phyloP scores from a whole-genome alignment of 2,113 vertebrate species.

The Alaudala cheleensis region DNA sequence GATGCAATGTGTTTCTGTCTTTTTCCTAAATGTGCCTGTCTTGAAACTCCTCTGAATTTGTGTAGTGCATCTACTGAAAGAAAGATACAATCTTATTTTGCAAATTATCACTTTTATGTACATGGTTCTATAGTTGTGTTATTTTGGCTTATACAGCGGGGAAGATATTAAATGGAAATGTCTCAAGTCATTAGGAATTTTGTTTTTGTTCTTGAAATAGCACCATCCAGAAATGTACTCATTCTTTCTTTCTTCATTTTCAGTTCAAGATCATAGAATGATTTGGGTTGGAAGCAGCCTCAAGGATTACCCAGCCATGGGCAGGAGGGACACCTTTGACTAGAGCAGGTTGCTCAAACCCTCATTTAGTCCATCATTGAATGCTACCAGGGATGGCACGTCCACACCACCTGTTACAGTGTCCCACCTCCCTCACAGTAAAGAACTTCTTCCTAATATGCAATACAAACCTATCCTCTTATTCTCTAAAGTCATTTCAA shows the following conservation, averaged over 20 bases:
- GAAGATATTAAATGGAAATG: not conserved
- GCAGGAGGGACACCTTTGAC: not conserved
- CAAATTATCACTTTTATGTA: not conserved
- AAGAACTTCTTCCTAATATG: not conserved
- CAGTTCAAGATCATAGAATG: not conserved
- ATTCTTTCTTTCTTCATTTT: not conserved
- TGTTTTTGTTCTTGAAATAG: not conserved
- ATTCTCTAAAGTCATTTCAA: not conserved
- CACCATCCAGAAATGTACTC: not conserved
- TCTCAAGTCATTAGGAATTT: not conserved
- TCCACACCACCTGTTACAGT: not conserved
- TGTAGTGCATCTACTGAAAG: not conserved
- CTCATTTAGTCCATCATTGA: rapidly evolving
- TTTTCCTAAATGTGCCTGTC: not conserved
- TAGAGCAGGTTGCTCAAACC: not conserved
- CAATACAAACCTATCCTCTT: not conserved
- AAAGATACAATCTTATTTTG: not conserved
- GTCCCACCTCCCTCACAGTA: not conserved
- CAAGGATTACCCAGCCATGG: not conserved
- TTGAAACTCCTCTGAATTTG: not conserved
- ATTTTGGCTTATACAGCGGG: not conserved
- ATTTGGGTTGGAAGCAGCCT: not conserved
- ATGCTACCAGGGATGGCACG: not conserved
- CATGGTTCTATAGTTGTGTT: not conserved
- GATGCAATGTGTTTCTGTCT: not conserved